These are phyloP conservation scores for Cynocephalus volans DNA, from an alignment of 2,113 vertebrate species.

Conservation along the genomic window DNA sequence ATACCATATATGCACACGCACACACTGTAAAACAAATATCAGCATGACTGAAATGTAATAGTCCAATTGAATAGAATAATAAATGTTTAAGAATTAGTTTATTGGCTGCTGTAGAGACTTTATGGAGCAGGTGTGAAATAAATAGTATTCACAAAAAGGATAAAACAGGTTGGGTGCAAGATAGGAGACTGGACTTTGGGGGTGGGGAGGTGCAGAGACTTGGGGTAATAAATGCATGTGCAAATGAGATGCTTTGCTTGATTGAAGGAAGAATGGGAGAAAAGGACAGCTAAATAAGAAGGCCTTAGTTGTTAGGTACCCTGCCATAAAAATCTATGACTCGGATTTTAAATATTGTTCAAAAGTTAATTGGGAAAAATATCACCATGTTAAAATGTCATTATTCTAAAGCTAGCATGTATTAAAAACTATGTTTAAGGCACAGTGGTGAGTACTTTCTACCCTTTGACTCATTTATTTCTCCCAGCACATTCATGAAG, in stretches of 20 bases:
- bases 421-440: constrained; percentile 14
- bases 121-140: neutral
- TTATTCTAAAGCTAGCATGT: constrained; percentile 14
- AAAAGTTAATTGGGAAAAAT: constrained; percentile 48
- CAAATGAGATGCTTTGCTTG: neutral
- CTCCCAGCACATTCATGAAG: neutral
- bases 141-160: neutral
- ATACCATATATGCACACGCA: neutral
- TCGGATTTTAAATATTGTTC: constrained; percentile 16
- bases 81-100: neutral
- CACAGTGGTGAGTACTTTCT: neutral
- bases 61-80: neutral
- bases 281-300: neutral
- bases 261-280: neutral
- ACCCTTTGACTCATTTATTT: neutral
- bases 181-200: neutral
- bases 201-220: neutral
- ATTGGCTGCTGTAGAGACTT: constrained; percentile 22
- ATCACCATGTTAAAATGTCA: constrained; percentile 6
- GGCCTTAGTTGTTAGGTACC: neutral
- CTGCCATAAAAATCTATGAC: neutral
- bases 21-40: neutral
- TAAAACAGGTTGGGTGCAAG: neutral
- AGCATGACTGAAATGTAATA: neutral
- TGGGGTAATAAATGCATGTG: neutral